Evolutionary conservation across 2,888 invertebrate species (phyloP).

Genomic region (Mellilla xanthometata): DNA sequence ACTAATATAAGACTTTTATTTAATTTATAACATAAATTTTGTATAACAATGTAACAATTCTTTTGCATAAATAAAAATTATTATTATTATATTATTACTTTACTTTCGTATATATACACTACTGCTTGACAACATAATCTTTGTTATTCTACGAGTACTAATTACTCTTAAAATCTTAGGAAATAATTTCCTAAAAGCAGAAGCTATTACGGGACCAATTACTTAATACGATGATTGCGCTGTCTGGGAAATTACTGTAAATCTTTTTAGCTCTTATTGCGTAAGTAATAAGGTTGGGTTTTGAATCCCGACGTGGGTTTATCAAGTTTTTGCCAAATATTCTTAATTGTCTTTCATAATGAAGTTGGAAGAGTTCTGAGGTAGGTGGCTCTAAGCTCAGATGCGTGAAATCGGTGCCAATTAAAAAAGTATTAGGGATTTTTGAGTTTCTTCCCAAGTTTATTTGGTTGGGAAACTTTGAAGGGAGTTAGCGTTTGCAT

Average conservation of each 20-base stretch:
- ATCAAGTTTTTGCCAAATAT: slow-evolving; percentile 29
- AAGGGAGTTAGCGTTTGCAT: slow-evolving; percentile 7
- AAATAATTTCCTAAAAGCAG: slow-evolving; percentile 45
- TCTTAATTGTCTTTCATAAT: slow-evolving; percentile 59
- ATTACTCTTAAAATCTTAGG: slow-evolving; percentile 27
- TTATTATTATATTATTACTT: too few species aligned
- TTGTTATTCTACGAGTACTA: slow-evolving; percentile 21
- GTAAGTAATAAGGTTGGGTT: slow-evolving; percentile 19
- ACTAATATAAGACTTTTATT: too few species aligned
- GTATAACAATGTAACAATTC: too few species aligned
- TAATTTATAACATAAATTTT: too few species aligned
- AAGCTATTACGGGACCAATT: slow-evolving; percentile 42
- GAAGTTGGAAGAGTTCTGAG: slow-evolving; percentile 51
- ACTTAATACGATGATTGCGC: slow-evolving; percentile 47
- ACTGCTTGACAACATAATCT: slow-evolving; percentile 6
- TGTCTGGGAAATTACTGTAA: slow-evolving; percentile 25
- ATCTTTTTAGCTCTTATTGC: slow-evolving; percentile 22
- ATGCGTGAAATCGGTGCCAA: slow-evolving; percentile 56
- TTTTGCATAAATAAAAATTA: too few species aligned
- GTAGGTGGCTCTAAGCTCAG: slow-evolving; percentile 47
- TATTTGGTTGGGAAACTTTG: slow-evolving; percentile 17
- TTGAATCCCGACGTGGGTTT: slow-evolving; percentile 12
- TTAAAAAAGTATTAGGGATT: slow-evolving; percentile 54
- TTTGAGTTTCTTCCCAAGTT: slow-evolving; percentile 43
- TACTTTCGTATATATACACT: too few species aligned